phyloP scores from a whole-genome alignment of 2,113 vertebrate genomes.

The Gila orcuttii region DNA sequence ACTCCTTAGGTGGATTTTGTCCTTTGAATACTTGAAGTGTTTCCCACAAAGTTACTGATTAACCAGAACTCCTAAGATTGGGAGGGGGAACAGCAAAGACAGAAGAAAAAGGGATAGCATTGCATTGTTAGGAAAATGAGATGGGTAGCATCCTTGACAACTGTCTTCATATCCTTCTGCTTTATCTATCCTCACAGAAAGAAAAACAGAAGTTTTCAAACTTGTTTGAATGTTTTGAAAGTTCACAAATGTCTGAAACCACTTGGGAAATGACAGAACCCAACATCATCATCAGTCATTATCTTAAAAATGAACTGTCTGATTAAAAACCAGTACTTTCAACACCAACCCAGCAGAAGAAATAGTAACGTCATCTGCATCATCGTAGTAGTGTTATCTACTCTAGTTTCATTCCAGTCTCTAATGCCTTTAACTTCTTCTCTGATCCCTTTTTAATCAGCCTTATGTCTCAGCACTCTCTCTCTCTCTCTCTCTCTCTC shows the following conservation, averaged over 20 bases:
- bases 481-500: conserved; percentile 9
- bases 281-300: neutral
- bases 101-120: neutral
- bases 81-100: neutral
- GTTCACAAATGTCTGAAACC: neutral
- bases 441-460: conserved; percentile 24
- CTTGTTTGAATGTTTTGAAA: neutral
- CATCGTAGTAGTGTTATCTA: neutral
- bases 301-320: neutral
- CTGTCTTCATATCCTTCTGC: neutral
- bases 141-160: neutral
- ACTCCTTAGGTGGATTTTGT: neutral
- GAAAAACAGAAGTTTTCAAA: neutral
- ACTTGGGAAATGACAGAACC: neutral
- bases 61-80: neutral
- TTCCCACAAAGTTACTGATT: conserved; percentile 1
- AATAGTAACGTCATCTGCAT: neutral
- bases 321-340: neutral
- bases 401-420: neutral
- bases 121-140: neutral
- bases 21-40: neutral
- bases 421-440: neutral
- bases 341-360: neutral
- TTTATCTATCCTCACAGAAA: neutral
- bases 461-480: neutral